phyloP scores from a whole-genome alignment of 2,888 invertebrate species.

The Euzetes globulus region DNA sequence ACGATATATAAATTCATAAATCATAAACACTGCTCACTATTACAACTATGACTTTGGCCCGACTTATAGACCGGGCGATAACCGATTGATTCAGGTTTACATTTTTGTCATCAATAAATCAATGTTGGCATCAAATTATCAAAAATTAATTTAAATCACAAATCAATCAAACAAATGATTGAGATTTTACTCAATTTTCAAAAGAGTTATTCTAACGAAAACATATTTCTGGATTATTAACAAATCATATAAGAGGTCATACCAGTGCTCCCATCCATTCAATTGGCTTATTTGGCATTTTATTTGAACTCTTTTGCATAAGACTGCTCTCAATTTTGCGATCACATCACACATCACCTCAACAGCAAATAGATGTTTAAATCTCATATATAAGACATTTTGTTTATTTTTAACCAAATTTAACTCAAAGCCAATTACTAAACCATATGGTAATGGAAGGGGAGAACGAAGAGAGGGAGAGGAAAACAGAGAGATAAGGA shows the following conservation, averaged over 20 bases:
- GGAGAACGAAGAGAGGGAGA: no score
- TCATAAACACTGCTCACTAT: neutral
- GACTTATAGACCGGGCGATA: no score
- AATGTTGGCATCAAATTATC: neutral
- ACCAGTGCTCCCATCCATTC: neutral
- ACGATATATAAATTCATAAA: constrained; percentile 1
- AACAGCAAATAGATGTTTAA: neutral
- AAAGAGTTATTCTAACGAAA: neutral
- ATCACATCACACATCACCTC: constrained; percentile 16
- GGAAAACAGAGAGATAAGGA: no score
- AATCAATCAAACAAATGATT: neutral
- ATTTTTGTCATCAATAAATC: neutral
- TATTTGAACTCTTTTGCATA: neutral
- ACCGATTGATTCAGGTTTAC: no score
- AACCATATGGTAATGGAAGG: neutral
- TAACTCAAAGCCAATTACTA: constrained; percentile 23
- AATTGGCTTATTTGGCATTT: neutral
- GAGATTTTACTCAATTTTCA: no score
- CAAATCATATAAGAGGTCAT: neutral
- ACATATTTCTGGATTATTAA: neutral
- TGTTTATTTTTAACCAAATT: constrained; percentile 19
- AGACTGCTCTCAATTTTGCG: neutral
- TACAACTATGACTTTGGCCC: neutral
- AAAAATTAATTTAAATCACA: neutral
- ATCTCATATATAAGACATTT: constrained; percentile 1